A percentile compares a stretch with the other conserved stretches of the same genome.
These are phyloP conservation scores for Eilema sororculum DNA, from an alignment of 2,888 invertebrate genomes.

Conservation along the genomic window DNA sequence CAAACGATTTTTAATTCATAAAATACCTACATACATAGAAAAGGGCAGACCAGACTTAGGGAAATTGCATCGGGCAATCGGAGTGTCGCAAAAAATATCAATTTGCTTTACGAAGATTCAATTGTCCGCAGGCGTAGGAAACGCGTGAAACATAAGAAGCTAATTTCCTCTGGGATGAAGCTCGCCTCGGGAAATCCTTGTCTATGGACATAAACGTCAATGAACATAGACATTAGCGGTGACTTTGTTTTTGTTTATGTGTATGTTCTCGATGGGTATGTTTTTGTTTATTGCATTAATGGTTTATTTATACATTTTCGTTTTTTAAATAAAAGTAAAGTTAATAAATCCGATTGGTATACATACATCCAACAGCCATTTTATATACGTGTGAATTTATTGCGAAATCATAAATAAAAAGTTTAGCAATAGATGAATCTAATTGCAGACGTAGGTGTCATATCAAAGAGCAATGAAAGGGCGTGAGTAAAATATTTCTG, in stretches of 20 bases:
- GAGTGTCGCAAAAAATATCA: conserved; percentile 73
- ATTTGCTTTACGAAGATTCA: conserved; percentile 72
- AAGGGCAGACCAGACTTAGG: conserved; percentile 52
- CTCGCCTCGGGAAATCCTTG: conserved; percentile 68
- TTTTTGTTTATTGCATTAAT: conserved; percentile 16
- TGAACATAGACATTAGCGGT: conserved; percentile 46
- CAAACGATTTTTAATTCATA: background rate
- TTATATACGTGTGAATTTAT: background rate
- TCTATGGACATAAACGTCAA: conserved; percentile 62
- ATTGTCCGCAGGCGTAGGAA: conserved; percentile 67
- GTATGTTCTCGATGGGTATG: conserved; percentile 28
- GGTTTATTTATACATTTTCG: background rate
- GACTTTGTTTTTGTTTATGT: conserved; percentile 46
- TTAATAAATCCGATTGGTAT: too few relatives aligned
- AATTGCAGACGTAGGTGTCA: conserved; percentile 16
- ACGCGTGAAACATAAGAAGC: conserved; percentile 76
- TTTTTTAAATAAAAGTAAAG: background rate
- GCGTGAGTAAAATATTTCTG: conserved; percentile 26
- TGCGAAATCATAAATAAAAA: background rate
- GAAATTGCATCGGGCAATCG: conserved; percentile 70
- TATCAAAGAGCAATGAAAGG: conserved; percentile 26
- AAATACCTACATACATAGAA: background rate
- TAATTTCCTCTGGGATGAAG: conserved; percentile 79
- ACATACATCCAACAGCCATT: background rate
- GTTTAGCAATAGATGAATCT: conserved; percentile 8